Base-by-base conservation (phyloP, 2,888 invertebrate genomes). In the Acanthopleura granulata region DNA sequence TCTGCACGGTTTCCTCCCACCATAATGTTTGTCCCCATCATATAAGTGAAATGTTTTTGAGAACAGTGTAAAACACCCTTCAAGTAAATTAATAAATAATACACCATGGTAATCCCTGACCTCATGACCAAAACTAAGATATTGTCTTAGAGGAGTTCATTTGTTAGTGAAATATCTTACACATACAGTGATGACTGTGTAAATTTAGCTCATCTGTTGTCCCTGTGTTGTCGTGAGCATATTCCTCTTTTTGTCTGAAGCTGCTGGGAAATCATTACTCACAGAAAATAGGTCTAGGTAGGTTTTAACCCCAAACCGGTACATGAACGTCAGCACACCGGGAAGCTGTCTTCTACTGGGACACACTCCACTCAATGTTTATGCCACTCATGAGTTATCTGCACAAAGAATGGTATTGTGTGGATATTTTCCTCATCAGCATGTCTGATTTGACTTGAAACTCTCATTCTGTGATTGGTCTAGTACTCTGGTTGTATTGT, bases 181-280 rank as follows among this genome's bases (percentile, higher is more conserved):
- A 14, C 51, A 51, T 18, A 51, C 18, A 51, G 51, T 18, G 18
- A 51, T 51, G 18, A 51, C 14, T 57, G 3, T 57, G 22, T 57
- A n/a, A 4, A 15, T 51, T 51, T 4, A n/a, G 18, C 4, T 22
- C n/a, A n/a, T 57, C 3, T 57, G 3, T 57, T 57, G 57, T 57
- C 22, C n/a, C 57, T 57, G 57, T 22, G 18, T 6, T 57, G 57
- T 22, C 22, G 12, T 57, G 18, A 57, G 57, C 3, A 22, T 57
- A 6, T 57, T 18, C 22, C 57, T n/a, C 22, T 22, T 57, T 57
- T 18, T 57, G 57, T 57, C 57, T 57, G 57, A n/a, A 57, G 57
- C 57, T 57, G 57, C 57, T 57, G 18, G 57, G 57, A 57, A 57
- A 18, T 57, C n/a, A 57, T 57, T 57, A n/a, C n/a, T 57, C 57